Base-by-base conservation (phyloP, 2,888 invertebrate species). In the Gymnosoma rotundatum region DNA sequence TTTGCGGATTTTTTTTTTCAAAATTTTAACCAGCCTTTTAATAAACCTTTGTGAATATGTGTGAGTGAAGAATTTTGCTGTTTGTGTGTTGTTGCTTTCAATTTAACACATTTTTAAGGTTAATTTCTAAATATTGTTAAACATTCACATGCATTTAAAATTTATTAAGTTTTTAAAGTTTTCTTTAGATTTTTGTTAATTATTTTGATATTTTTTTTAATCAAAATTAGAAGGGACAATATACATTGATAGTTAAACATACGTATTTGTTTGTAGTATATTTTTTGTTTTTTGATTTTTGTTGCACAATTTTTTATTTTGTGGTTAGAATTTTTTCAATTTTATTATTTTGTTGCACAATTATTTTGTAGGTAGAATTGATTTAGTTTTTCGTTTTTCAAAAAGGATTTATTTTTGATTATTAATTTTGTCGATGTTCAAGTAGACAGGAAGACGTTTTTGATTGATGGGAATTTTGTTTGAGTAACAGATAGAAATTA, bases 381-480 rank as follows among this genome's bases (percentile, higher is more conserved):
- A 50, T 50, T 63, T 54, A 9, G 8, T 14, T 69, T 76, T 45
- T 42, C 14, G 0, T 72, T 63, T 78, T 82, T 73, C 45, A 72
- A 50, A 58, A 70, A 74, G 73, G 73, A 82, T 66, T 78, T 69
- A 56, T 48, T 50, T 48, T 50, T 52, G 12, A 48, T 60, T 67
- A 67, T 20, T 9, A 52, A 18, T 52, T 45, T 58, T 66, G 32
- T 61, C 74, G 78, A 48, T 78, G 78, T 84, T 78, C 48, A 66
- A 78, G 88, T 88, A 89, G 90, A 88, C 86, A 83, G 86, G 85
- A 78, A 86, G 87, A 88, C 87, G 88, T 12, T 72, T 12, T 72
- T 50, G 88, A n/a, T 72, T 58, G 86, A 61, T 73, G 78, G 60
- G 48, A 72, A 50, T 36, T 52, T 70, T 70, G 52, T 66, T 84